phyloP scores from a whole-genome alignment of 2,113 vertebrate species.

The sheep (Ovis aries) region DNA sequence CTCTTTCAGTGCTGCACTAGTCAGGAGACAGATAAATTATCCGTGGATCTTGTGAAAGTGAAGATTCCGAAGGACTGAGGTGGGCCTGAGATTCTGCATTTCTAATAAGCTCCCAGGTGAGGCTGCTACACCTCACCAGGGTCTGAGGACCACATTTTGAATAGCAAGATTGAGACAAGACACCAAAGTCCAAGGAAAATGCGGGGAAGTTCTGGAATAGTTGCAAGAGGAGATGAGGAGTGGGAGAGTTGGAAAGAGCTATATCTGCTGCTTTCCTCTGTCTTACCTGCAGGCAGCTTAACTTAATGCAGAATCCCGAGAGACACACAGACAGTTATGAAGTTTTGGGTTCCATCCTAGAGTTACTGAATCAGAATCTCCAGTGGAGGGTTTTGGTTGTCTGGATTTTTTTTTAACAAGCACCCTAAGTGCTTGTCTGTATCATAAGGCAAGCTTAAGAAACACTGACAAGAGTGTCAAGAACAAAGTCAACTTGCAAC shows the following conservation, averaged over 20 bases:
- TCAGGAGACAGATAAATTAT: neutral
- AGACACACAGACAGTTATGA: neutral
- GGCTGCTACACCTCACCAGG: neutral
- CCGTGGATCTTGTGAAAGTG: neutral
- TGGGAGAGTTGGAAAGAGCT: neutral
- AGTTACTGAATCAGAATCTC: neutral
- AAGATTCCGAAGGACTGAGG: neutral
- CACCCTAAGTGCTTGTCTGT: neutral
- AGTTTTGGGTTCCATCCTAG: neutral
- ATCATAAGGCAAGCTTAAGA: neutral
- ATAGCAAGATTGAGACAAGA: neutral
- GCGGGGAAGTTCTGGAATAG: neutral
- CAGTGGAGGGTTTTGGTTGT: neutral
- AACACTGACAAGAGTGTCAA: neutral
- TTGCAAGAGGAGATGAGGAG: neutral
- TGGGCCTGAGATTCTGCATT: neutral
- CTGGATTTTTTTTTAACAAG: neutral
- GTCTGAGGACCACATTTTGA: neutral
- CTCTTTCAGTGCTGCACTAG: neutral
- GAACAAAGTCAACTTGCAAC: neutral
- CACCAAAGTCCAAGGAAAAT: neutral
- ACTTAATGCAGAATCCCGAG: neutral
- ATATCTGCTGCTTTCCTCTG: neutral
- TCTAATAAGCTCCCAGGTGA: neutral
- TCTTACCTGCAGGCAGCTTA: neutral